These are phyloP conservation scores for Tryphoninae sp. DNA, from an alignment of 2,888 invertebrate species.

Conservation along the genomic window DNA sequence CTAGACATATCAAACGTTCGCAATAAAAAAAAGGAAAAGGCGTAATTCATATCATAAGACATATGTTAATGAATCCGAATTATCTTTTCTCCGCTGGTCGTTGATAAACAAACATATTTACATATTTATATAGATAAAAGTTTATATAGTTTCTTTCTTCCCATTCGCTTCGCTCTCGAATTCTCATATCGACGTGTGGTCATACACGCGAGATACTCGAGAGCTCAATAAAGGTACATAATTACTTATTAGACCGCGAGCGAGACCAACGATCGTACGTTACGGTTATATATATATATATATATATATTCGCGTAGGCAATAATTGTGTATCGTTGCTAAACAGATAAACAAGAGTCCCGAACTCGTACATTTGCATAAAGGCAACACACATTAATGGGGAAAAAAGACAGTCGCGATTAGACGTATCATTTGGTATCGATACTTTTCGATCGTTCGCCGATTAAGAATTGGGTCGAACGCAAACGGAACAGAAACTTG, in stretches of 20 bases:
- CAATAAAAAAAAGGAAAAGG: too few species aligned
- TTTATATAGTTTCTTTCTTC: neutral
- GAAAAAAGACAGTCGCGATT: slow-evolving; percentile 14
- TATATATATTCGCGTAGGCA: slow-evolving; percentile 33
- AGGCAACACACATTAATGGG: slow-evolving; percentile 3
- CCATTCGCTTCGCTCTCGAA: slow-evolving; percentile 47
- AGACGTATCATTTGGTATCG: slow-evolving; percentile 37
- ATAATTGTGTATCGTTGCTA: slow-evolving; percentile 26
- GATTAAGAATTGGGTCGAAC: slow-evolving; percentile 54
- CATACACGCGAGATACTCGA: slow-evolving; percentile 56
- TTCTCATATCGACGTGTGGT: slow-evolving; percentile 56
- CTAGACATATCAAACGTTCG: neutral
- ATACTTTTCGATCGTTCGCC: slow-evolving; percentile 39
- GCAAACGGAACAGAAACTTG: slow-evolving; percentile 25
- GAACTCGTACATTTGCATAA: slow-evolving; percentile 12
- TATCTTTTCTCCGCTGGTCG: too few species aligned
- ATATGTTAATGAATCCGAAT: too few species aligned
- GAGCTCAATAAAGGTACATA: slow-evolving; percentile 64
- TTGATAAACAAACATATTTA: too few species aligned
- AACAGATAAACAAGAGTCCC: slow-evolving; percentile 42
- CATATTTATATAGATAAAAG: neutral
- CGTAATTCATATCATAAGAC: too few species aligned
- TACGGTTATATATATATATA: slow-evolving; percentile 10
- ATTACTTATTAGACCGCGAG: slow-evolving; percentile 68
- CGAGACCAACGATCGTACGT: slow-evolving; percentile 31